These are phyloP conservation scores for Sympetrum striolatum DNA, from an alignment of 2,888 invertebrate genomes.

Conservation along the genomic window DNA sequence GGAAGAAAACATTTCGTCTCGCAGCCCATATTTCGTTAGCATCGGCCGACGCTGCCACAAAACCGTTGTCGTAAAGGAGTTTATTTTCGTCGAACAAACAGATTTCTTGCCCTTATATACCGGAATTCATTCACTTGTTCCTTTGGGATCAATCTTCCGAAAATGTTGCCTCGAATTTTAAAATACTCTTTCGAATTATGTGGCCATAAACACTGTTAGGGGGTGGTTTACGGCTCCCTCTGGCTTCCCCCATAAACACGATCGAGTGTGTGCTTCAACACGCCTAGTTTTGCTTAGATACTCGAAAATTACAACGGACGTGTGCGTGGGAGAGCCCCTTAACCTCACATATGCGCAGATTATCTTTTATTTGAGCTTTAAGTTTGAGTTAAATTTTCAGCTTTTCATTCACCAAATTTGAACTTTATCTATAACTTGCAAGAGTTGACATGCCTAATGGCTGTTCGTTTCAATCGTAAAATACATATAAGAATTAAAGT, in stretches of 20 bases:
- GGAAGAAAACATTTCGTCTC: neutral
- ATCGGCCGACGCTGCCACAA: neutral
- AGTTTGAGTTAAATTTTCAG: too few species aligned
- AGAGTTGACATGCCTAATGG: too few species aligned
- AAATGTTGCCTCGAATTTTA: neutral
- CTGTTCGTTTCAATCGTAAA: too few species aligned
- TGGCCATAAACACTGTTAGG: neutral
- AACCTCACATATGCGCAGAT: neutral
- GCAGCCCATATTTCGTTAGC: neutral
- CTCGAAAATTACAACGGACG: neutral
- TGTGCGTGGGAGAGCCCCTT: neutral
- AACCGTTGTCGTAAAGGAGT: neutral
- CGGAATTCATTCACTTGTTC: neutral
- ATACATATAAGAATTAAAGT: too few species aligned
- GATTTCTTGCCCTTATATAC: neutral
- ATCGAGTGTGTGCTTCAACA: neutral
- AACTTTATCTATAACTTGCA: too few species aligned
- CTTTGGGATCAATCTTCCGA: neutral
- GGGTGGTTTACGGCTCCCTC: neutral
- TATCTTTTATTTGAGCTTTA: too few species aligned
- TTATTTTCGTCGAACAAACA: neutral
- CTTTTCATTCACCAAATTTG: too few species aligned
- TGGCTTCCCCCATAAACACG: neutral
- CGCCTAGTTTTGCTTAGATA: neutral
- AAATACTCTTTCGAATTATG: neutral